Conservation (phyloP, 2,888 invertebrate species). For the Embidobia sp. region DNA sequence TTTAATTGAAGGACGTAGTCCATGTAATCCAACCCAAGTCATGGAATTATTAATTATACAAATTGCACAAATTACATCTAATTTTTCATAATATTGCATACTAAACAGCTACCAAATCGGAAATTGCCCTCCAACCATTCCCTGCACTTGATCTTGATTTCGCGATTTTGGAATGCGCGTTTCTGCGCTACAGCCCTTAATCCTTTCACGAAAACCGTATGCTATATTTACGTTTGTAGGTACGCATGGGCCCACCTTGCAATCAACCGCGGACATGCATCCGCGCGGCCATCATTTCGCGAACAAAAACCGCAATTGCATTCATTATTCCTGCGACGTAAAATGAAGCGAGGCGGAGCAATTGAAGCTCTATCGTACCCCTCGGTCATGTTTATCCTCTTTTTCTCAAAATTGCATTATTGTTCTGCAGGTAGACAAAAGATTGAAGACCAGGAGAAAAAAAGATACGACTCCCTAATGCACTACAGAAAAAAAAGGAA, state of each 20-base stretch:
- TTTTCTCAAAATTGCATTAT: slow-evolving; percentile 12
- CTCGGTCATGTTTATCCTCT: slow-evolving; percentile 15
- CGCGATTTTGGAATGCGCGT: neutral
- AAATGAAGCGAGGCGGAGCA: slow-evolving; percentile 74
- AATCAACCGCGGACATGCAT: slow-evolving; percentile 77
- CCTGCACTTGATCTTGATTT: neutral
- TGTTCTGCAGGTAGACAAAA: neutral
- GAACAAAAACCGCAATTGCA: slow-evolving; percentile 79
- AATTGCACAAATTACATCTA: no score
- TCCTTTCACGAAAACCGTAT: slow-evolving; percentile 60
- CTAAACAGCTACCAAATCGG: no score
- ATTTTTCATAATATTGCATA: no score
- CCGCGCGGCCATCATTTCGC: slow-evolving; percentile 75
- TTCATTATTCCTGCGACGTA: slow-evolving; percentile 75
- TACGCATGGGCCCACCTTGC: slow-evolving; percentile 68
- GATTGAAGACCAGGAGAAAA: neutral
- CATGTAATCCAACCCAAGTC: no score
- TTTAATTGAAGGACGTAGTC: no score
- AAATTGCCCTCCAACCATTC: no score
- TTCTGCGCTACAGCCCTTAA: slow-evolving; percentile 20
- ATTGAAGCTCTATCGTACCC: slow-evolving; percentile 32
- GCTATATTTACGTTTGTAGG: slow-evolving; percentile 54
- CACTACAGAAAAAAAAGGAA: neutral
- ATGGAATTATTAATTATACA: no score
- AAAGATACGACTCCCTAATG: no score